Evolutionary conservation across 2,888 invertebrate species (phyloP).

Genomic region (Nephrocerus scutellatus): DNA sequence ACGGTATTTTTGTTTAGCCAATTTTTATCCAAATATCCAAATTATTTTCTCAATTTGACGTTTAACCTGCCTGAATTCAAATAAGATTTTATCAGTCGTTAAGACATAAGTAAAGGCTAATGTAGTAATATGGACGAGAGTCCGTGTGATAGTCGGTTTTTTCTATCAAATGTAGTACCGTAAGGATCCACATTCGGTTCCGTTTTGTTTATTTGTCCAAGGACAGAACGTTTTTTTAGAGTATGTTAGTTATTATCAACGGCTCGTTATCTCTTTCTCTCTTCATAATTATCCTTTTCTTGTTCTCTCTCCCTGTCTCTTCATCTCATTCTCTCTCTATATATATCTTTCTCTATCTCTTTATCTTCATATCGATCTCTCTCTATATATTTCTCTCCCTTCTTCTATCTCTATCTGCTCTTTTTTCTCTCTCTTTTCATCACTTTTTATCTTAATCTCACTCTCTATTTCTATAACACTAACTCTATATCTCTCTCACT

Average conservation of each 20-base stretch:
- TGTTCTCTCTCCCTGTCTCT: neutral
- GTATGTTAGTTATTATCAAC: neutral
- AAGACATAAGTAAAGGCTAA: too few relatives aligned
- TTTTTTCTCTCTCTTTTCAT: neutral
- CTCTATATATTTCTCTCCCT: slow-evolving; percentile 10
- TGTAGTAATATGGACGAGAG: too few relatives aligned
- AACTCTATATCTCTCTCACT: neutral
- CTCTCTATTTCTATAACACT: slow-evolving; percentile 1
- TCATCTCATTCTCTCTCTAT: neutral
- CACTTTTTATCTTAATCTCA: neutral
- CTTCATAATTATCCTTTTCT: neutral
- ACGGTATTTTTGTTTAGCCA: too few relatives aligned
- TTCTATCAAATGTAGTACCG: too few relatives aligned
- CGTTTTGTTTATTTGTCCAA: too few relatives aligned
- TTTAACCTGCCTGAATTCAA: too few relatives aligned
- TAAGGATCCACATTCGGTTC: too few relatives aligned
- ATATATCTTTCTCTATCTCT: neutral
- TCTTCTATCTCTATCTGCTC: slow-evolving; percentile 8
- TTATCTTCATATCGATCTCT: slow-evolving; percentile 6
- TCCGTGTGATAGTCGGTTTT: too few relatives aligned
- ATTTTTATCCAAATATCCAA: too few relatives aligned
- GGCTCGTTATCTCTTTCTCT: neutral
- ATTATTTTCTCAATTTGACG: too few relatives aligned
- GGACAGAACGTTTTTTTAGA: too few relatives aligned
- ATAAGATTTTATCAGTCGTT: too few relatives aligned